Percentiles rank a stretch among this genome's conserved stretches.
These are phyloP conservation scores for Arctocebus calabarensis DNA, from an alignment of 2,797 vertebrate genomes.

Conservation along the genomic window DNA sequence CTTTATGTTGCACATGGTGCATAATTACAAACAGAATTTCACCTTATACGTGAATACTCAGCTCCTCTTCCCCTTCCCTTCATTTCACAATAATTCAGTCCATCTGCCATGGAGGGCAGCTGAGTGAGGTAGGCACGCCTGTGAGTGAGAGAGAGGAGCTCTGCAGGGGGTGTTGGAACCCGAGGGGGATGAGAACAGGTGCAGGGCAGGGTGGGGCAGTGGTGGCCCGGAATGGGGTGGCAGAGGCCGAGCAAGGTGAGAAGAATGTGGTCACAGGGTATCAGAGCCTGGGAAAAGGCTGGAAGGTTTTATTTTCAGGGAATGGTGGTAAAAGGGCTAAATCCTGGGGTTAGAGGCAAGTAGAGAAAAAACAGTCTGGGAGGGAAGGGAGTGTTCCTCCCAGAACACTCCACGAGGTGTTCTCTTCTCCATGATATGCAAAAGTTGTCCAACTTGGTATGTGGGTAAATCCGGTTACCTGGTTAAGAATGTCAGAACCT, in stretches of 20 bases:
- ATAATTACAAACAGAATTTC: not conserved
- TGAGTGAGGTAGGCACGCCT: not conserved
- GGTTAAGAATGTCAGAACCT: too few species aligned
- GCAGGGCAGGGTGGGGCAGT: not conserved
- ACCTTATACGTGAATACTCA: not conserved
- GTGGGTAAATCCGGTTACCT: too few species aligned
- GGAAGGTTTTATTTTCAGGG: not conserved
- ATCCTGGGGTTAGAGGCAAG: too few species aligned
- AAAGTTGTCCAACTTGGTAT: too few species aligned
- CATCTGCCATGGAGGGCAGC: not conserved
- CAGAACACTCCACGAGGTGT: fast-evolving
- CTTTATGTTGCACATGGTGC: not conserved
- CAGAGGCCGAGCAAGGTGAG: not conserved
- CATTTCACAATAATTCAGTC: not conserved
- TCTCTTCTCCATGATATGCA: not conserved
- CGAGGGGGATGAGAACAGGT: too few species aligned
- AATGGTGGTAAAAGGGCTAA: too few species aligned
- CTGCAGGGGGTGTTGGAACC: too few species aligned
- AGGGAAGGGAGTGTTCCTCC: fast-evolving
- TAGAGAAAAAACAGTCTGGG: not conserved
- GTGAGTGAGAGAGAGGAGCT: not conserved
- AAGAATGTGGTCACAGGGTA: not conserved
- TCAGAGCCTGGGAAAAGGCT: not conserved
- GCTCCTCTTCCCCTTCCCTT: not conserved
- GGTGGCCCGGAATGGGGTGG: too few species aligned